A percentile compares a stretch with the other conserved stretches of the same genome.
Evolutionary conservation across 2,888 invertebrate species (phyloP).

Genomic region (Syrista parreyssii): DNA sequence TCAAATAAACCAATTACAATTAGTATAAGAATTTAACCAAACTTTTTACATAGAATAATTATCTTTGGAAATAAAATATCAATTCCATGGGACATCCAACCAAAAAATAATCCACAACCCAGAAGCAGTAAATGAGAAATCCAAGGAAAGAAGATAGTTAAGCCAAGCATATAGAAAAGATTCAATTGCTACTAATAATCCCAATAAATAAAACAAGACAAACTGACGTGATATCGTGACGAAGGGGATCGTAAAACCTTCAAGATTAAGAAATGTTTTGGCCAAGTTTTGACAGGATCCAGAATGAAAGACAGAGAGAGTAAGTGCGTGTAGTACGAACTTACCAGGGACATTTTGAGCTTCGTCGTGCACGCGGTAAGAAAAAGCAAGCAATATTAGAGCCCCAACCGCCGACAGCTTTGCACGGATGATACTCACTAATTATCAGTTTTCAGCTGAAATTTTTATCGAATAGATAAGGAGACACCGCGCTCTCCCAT

Average conservation of each 20-base stretch:
- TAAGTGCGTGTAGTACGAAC: conserved; percentile 26
- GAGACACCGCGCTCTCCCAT: conserved; percentile 4
- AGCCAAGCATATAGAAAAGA: background rate
- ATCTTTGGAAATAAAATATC: background rate
- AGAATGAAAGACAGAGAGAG: conserved; percentile 24
- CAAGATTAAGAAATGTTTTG: conserved; percentile 6
- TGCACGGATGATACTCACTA: background rate
- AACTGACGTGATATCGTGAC: background rate
- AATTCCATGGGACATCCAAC: background rate
- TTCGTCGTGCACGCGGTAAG: conserved; percentile 42
- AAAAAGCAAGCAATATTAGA: conserved; percentile 9
- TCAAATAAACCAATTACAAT: background rate
- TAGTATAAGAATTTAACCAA: background rate
- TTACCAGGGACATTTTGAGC: conserved; percentile 58
- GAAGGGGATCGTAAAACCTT: conserved; percentile 12
- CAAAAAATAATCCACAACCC: background rate
- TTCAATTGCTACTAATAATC: background rate
- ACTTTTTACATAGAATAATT: background rate
- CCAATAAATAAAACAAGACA: conserved; percentile 1
- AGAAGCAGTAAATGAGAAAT: background rate
- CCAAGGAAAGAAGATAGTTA: background rate
- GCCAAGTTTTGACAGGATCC: conserved; percentile 13
- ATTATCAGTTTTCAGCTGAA: conserved; percentile 15
- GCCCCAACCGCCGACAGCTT: background rate
- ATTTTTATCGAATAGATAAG: conserved; percentile 19